Conservation (phyloP, 1,140 invertebrate genomes). For the Drosophila paulistorum region DNA sequence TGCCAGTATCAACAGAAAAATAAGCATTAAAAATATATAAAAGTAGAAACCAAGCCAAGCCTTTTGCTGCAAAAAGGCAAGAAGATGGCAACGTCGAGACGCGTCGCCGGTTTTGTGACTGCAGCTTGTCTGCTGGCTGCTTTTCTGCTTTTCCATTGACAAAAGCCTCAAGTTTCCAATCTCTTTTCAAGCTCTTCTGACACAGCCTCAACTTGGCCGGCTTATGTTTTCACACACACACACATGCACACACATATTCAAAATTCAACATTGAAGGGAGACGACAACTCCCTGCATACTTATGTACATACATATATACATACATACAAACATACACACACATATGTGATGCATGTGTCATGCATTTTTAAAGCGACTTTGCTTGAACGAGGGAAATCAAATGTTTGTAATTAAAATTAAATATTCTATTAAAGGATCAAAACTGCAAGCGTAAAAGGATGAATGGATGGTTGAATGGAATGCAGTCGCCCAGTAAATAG, state of each 20-base stretch:
- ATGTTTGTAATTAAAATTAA: slow-evolving; percentile 82
- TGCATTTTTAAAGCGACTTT: slow-evolving; percentile 71
- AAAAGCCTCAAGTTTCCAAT: slow-evolving; percentile 46
- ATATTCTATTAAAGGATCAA: slow-evolving; percentile 82
- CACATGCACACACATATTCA: slow-evolving; percentile 22
- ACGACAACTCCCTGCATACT: slow-evolving; percentile 13
- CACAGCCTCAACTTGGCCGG: slow-evolving; percentile 53
- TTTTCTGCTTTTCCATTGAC: slow-evolving; percentile 45
- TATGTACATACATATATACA: slow-evolving; percentile 17
- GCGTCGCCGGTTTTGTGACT: slow-evolving; percentile 7
- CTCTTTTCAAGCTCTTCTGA: neutral
- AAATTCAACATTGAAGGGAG: slow-evolving; percentile 8
- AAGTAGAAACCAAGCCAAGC: neutral
- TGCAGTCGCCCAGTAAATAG: slow-evolving; percentile 67
- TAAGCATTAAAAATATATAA: neutral
- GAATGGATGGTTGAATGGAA: slow-evolving; percentile 21
- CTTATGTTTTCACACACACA: slow-evolving; percentile 66
- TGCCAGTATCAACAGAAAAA: slow-evolving; percentile 6
- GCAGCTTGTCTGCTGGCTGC: slow-evolving; percentile 1
- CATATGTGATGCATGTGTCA: slow-evolving; percentile 27
- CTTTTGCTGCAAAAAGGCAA: slow-evolving; percentile 7
- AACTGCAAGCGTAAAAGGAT: slow-evolving; percentile 76
- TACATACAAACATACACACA: neutral
- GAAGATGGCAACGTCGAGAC: neutral
- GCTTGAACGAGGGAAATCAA: slow-evolving; percentile 78